Conservation (phyloP, 2,113 vertebrate species). For the Zingel zingel region DNA sequence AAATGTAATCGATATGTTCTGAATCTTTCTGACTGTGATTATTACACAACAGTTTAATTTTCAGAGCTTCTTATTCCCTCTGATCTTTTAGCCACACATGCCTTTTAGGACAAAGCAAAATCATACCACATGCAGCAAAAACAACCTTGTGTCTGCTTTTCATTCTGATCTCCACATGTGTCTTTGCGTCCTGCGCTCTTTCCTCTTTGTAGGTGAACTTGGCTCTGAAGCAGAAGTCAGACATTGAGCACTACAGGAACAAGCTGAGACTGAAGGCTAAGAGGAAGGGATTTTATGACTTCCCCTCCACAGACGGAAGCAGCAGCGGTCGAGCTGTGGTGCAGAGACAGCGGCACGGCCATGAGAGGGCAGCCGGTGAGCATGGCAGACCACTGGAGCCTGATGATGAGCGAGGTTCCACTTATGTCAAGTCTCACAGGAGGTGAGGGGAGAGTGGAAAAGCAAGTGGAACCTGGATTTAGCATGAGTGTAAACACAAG, state of each 20-base stretch:
- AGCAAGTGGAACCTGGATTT: conserved; percentile 46
- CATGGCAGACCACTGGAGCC: conserved; percentile 88
- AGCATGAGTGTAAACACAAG: conserved; percentile 18
- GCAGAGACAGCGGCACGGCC: conserved; percentile 85
- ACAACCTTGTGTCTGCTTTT: background rate
- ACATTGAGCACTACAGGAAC: conserved; percentile 99
- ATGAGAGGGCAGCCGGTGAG: conserved; percentile 88
- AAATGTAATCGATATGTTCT: background rate
- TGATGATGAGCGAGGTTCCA: conserved; percentile 90
- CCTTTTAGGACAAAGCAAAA: conserved; percentile 4
- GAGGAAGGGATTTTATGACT: conserved; percentile 97
- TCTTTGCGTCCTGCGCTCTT: conserved; percentile 9
- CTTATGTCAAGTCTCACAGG: conserved; percentile 91
- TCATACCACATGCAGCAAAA: background rate
- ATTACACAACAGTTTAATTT: conserved; percentile 15
- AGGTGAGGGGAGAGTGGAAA: conserved; percentile 84
- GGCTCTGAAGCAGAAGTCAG: conserved; percentile 97
- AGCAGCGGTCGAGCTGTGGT: conserved; percentile 72
- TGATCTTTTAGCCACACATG: conserved; percentile 1
- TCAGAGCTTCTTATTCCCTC: background rate
- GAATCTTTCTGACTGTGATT: background rate
- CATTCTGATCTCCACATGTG: conserved; percentile 7
- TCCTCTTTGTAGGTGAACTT: conserved; percentile 89
- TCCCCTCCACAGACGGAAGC: conserved; percentile 87
- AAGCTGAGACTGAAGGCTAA: conserved; percentile 98